phyloP scores from a whole-genome alignment of 2,888 invertebrate species.

The Amaurobius ferox region DNA sequence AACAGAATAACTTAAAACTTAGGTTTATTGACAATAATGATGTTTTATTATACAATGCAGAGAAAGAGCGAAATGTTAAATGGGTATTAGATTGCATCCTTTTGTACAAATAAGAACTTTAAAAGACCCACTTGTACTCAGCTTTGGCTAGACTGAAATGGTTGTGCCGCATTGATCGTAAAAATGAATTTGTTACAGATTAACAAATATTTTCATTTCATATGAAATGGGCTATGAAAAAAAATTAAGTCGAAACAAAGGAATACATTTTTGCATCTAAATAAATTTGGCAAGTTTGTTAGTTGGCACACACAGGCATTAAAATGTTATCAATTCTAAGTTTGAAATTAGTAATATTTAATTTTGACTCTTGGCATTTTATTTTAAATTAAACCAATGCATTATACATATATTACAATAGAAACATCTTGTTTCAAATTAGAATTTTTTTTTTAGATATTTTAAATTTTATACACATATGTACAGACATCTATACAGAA shows the following conservation, averaged over 20 bases:
- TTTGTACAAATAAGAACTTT: conserved; percentile 19
- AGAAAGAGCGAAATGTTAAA: conserved; percentile 25
- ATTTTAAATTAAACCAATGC: no score
- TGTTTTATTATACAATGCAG: background rate
- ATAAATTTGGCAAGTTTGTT: background rate
- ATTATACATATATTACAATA: no score
- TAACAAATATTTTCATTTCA: no score
- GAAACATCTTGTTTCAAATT: no score
- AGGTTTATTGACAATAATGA: background rate
- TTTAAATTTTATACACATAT: background rate
- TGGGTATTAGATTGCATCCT: conserved; percentile 34
- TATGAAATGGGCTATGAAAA: no score
- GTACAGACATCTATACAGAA: background rate
- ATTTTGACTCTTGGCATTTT: no score
- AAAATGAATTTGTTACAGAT: no score
- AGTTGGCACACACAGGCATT: background rate
- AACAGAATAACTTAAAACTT: conserved; percentile 50
- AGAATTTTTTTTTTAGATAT: background rate
- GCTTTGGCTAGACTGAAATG: background rate
- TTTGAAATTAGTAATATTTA: no score
- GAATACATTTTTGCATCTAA: no score
- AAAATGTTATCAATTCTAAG: no score
- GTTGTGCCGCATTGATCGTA: background rate
- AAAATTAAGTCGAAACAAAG: no score
- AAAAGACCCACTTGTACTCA: conserved; percentile 22